Percentiles rank a stretch among this genome's conserved stretches.
Evolutionary conservation across 2,888 invertebrate genomes (phyloP).

Genomic region (Amaurobius ferox): DNA sequence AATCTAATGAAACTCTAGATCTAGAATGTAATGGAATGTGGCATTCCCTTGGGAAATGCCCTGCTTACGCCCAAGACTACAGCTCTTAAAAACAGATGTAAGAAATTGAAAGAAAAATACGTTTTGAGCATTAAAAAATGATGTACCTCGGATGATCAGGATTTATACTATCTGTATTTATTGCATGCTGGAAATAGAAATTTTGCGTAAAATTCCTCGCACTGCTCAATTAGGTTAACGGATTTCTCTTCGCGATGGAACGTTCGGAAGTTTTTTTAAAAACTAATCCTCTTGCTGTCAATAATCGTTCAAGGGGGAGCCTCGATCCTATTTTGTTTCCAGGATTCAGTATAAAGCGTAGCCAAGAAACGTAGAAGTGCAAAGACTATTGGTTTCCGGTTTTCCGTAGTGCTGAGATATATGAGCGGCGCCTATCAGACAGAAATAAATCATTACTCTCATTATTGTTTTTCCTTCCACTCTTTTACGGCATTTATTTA

Average conservation of each 20-base stretch:
- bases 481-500: conserved; percentile 71
- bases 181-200: too few species aligned
- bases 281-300: neutral
- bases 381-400: conserved; percentile 65
- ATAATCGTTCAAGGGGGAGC: neutral
- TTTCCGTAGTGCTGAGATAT: conserved; percentile 41
- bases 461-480: conserved; percentile 67
- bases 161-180: too few species aligned
- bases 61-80: too few species aligned
- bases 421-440: conserved; percentile 66
- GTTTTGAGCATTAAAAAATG: too few species aligned
- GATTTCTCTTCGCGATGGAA: neutral
- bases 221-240: neutral
- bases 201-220: neutral
- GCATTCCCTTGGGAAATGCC: too few species aligned
- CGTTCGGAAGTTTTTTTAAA: neutral
- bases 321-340: neutral
- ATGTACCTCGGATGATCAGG: too few species aligned
- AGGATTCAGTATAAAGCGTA: neutral
- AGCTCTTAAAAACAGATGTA: too few species aligned
- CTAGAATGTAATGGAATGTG: too few species aligned
- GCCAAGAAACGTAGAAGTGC: conserved; percentile 44
- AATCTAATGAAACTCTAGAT: too few species aligned
- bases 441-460: conserved; percentile 68
- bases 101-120: too few species aligned